These are phyloP conservation scores for Ellobium chinense DNA, from an alignment of 2,888 invertebrate genomes.

Conservation along the genomic window DNA sequence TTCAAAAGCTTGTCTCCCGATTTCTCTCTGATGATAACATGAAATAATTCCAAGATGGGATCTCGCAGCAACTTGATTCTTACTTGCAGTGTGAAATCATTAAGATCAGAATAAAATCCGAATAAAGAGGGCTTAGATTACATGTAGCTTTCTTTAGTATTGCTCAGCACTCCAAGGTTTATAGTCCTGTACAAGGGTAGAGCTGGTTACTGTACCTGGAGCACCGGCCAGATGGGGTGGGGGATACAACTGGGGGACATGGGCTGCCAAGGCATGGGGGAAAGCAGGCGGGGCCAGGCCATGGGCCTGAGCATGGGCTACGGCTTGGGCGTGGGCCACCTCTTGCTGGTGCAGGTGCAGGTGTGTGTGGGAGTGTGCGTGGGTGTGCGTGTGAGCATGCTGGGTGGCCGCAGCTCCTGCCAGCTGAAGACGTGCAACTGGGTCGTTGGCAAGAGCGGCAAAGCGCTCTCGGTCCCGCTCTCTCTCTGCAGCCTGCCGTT, in stretches of 20 bases:
- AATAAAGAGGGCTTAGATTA: too few relatives aligned
- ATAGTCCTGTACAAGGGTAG: not conserved
- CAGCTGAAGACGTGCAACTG: slow-evolving; percentile 95
- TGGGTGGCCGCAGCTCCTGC: slow-evolving; percentile 80
- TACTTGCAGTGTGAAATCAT: too few relatives aligned
- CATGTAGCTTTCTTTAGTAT: too few relatives aligned
- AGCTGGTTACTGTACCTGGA: slow-evolving; percentile 27
- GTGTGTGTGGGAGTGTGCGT: slow-evolving; percentile 94
- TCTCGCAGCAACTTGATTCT: too few relatives aligned
- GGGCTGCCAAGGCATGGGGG: slow-evolving; percentile 44
- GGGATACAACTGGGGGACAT: slow-evolving; percentile 55
- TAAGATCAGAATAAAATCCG: too few relatives aligned
- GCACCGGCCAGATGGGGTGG: slow-evolving; percentile 48
- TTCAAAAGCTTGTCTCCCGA: too few relatives aligned
- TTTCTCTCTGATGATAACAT: too few relatives aligned
- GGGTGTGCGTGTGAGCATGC: slow-evolving; percentile 75
- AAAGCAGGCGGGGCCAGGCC: slow-evolving; percentile 45
- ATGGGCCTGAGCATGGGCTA: slow-evolving; percentile 49
- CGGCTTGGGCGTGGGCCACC: slow-evolving; percentile 49
- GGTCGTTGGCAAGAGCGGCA: slow-evolving; percentile 92
- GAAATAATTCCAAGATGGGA: too few relatives aligned
- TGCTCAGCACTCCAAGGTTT: slow-evolving; percentile 33
- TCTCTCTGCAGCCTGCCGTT: slow-evolving; percentile 73
- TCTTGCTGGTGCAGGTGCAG: slow-evolving; percentile 83
- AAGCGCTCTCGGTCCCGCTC: slow-evolving; percentile 65